Evolutionary conservation across 2,888 invertebrate species (phyloP).

Genomic region (Synergus gifuensis): DNA sequence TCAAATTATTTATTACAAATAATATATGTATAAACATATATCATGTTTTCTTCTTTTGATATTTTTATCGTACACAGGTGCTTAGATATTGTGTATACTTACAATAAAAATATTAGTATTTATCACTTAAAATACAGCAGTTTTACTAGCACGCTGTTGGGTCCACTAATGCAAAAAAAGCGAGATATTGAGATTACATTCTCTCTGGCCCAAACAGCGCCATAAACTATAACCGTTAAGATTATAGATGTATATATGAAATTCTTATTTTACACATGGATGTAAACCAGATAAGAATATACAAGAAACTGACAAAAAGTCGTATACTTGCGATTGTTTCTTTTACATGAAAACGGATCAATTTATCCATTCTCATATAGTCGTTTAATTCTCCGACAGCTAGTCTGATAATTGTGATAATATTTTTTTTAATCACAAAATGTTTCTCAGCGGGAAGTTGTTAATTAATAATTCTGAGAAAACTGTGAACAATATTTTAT

Average conservation of each 20-base stretch:
- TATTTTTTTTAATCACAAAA: background rate
- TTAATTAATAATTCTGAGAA: background rate
- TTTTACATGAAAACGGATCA: background rate
- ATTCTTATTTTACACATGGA: slow-evolving; percentile 63
- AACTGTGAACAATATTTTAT: slow-evolving; percentile 35
- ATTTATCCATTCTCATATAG: background rate
- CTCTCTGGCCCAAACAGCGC: slow-evolving; percentile 44
- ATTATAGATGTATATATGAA: slow-evolving; percentile 63
- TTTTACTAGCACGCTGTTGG: slow-evolving; percentile 24
- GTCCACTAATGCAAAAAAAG: slow-evolving; percentile 43
- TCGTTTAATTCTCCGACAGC: slow-evolving; percentile 3
- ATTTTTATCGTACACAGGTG: slow-evolving; percentile 3
- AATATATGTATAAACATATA: background rate
- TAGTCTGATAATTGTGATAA: slow-evolving; percentile 21
- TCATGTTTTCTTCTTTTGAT: slow-evolving; percentile 4
- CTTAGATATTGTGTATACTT: background rate
- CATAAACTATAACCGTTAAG: slow-evolving; percentile 50
- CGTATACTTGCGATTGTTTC: background rate
- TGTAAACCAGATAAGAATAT: slow-evolving; percentile 40
- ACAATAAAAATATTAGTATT: slow-evolving; percentile 22
- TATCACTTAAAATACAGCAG: slow-evolving; percentile 6
- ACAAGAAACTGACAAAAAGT: background rate
- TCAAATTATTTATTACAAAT: background rate
- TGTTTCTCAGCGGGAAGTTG: background rate
- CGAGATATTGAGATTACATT: slow-evolving; percentile 17